phyloP scores from a whole-genome alignment of 2,113 vertebrate species.

The Lophochroa leadbeateri region DNA sequence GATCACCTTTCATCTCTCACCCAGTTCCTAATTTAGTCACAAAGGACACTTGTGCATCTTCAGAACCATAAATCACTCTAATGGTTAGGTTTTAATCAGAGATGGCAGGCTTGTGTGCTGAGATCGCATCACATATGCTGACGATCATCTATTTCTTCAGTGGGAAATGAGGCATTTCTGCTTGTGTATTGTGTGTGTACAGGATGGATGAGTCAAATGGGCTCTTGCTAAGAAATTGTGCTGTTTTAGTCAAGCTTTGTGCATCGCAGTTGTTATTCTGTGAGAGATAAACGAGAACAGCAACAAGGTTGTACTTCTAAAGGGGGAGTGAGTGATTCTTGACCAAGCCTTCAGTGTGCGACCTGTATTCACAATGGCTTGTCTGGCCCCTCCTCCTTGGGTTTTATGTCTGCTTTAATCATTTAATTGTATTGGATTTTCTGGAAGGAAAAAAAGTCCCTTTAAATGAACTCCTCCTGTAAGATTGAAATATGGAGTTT shows the following conservation, averaged over 20 bases:
- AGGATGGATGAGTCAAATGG: not conserved
- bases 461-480: not conserved
- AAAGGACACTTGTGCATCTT: not conserved
- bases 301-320: not conserved
- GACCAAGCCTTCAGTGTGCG: rapidly evolving
- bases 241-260: not conserved
- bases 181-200: rapidly evolving
- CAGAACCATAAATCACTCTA: not conserved
- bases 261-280: not conserved
- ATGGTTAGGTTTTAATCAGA: not conserved
- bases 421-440: not conserved
- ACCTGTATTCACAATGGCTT: not conserved
- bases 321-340: rapidly evolving
- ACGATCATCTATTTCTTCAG: not conserved
- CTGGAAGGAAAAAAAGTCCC: not conserved
- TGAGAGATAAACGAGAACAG: not conserved
- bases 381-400: not conserved
- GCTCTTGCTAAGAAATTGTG: not conserved
- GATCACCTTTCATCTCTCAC: not conserved
- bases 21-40: not conserved
- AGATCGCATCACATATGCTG: not conserved
- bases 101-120: not conserved
- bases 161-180: not conserved
- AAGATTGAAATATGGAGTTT: not conserved
- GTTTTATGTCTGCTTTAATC: not conserved